Conservation (phyloP, 92 coral and sea anemone species). For the Porites evermanni region DNA sequence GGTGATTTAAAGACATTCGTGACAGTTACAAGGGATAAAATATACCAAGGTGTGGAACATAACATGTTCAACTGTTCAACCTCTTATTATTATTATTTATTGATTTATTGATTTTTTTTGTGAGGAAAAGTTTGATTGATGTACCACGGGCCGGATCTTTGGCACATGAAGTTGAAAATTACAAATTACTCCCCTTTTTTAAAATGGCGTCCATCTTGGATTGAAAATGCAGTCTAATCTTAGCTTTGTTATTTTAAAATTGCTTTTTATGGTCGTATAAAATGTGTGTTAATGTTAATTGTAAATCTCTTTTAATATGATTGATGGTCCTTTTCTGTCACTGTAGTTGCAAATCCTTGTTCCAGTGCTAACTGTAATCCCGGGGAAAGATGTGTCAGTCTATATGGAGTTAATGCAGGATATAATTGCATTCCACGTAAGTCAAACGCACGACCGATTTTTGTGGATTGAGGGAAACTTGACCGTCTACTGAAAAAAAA, state of each 20-base stretch:
- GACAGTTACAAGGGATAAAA: not conserved
- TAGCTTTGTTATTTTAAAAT: not conserved
- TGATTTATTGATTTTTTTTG: too few species aligned
- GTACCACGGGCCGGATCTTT: too few species aligned
- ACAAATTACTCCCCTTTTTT: too few species aligned
- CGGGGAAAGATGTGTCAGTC: not conserved
- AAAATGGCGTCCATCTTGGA: too few species aligned
- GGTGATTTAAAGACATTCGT: not conserved
- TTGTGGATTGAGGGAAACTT: not conserved
- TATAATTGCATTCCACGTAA: not conserved
- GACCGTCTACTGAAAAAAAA: too few species aligned
- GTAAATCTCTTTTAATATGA: not conserved
- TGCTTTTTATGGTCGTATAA: too few species aligned
- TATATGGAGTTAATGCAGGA: not conserved
- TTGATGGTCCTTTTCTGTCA: not conserved
- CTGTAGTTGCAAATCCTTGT: not conserved
- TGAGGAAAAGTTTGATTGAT: too few species aligned
- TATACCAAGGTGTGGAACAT: not conserved
- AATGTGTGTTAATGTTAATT: not conserved
- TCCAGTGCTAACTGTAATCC: not conserved
- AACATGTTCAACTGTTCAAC: not conserved
- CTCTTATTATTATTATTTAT: too few species aligned
- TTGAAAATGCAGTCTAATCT: not conserved
- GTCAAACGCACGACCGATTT: not conserved
- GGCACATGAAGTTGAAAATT: too few species aligned